Conservation (phyloP, 2,797 vertebrate genomes). For the Sebastes steindachneri region DNA sequence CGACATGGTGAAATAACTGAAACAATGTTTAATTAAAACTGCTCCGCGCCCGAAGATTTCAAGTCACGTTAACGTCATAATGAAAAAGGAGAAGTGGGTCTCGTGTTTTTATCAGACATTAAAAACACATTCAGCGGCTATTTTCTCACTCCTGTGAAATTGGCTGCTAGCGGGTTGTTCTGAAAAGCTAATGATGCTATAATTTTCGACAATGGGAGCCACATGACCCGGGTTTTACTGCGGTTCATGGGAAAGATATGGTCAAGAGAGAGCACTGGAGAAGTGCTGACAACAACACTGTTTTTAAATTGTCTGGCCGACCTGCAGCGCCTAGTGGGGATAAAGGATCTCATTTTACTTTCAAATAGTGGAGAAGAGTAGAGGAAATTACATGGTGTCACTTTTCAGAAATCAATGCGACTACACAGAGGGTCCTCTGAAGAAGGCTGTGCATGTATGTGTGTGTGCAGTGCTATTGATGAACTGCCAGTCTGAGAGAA, state of each 20-base stretch:
- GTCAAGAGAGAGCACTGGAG: conserved; percentile 25
- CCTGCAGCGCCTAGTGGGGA: conserved; percentile 13
- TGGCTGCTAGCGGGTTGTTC: conserved; percentile 25
- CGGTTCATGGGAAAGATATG: conserved; percentile 17
- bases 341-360: conserved; percentile 60
- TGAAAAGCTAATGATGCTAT: conserved; percentile 43
- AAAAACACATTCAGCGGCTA: conserved; percentile 50
- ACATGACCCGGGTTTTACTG: conserved; percentile 13
- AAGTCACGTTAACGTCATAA: conserved; percentile 32
- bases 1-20: conserved; percentile 6
- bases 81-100: conserved; percentile 10
- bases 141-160: conserved; percentile 41
- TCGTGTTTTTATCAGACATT: conserved; percentile 49
- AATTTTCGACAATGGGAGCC: conserved; percentile 25
- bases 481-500: conserved; percentile 48
- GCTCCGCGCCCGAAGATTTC: conserved; percentile 22
- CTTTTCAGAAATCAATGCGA: conserved; percentile 51
- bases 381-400: conserved; percentile 41
- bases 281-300: conserved; percentile 48
- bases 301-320: conserved; percentile 18
- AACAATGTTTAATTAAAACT: conserved; percentile 50
- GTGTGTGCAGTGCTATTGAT: conserved; percentile 34
- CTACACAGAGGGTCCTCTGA: conserved; percentile 1
- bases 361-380: conserved; percentile 34
- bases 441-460: neutral